Conservation (phyloP, 2,113 vertebrate genomes). For the Epinephelus fuscoguttatus region DNA sequence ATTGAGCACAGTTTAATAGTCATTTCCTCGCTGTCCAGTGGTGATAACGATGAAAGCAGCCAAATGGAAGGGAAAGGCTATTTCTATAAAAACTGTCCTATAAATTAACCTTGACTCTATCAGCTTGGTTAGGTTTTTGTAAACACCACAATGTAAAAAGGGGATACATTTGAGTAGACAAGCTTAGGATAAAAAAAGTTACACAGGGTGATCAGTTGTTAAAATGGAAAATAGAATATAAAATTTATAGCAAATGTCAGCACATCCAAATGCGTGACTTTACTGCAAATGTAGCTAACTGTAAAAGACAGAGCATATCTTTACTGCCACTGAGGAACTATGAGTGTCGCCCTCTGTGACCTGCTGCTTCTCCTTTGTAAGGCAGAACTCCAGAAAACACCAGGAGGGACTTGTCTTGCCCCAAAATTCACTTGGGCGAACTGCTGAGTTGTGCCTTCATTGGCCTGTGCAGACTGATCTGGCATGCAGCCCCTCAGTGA, state of each 20-base stretch:
- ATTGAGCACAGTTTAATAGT: slow-evolving; percentile 42
- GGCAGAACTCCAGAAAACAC: slow-evolving; percentile 61
- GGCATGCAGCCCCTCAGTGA: slow-evolving; percentile 37
- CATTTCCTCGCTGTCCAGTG: slow-evolving; percentile 34
- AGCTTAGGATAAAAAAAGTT: not conserved
- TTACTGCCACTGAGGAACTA: slow-evolving; percentile 31
- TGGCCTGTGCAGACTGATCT: slow-evolving; percentile 51
- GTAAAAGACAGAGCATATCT: slow-evolving; percentile 33
- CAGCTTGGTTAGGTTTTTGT: not conserved
- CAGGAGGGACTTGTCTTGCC: slow-evolving; percentile 37
- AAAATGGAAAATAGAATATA: not conserved
- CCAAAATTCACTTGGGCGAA: slow-evolving; percentile 45
- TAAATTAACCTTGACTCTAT: slow-evolving; percentile 31
- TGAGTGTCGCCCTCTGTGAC: slow-evolving; percentile 13
- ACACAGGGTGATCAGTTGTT: not conserved
- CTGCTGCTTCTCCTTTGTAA: slow-evolving; percentile 26
- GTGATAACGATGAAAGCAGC: slow-evolving; percentile 43
- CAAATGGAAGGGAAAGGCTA: slow-evolving; percentile 27
- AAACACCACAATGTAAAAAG: slow-evolving; percentile 1
- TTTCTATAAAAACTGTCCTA: slow-evolving; percentile 21
- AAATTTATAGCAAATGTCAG: not conserved
- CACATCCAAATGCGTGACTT: slow-evolving; percentile 12
- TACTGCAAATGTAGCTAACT: slow-evolving; percentile 26
- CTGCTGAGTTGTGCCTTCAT: slow-evolving; percentile 35
- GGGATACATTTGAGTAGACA: not conserved